Conservation (phyloP, 2,113 vertebrate species). For the Hypanus sabinus region DNA sequence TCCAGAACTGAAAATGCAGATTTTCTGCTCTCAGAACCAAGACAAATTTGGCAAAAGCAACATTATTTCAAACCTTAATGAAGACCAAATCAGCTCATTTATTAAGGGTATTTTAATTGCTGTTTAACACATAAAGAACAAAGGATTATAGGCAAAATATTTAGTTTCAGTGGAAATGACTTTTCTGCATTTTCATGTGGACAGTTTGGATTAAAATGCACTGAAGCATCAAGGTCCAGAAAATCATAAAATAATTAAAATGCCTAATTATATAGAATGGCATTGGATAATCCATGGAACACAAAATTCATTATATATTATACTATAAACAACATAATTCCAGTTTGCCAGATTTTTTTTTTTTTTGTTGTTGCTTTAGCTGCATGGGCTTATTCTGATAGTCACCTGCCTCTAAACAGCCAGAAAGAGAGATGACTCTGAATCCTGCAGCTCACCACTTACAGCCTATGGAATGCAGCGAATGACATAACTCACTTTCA, state of each 20-base stretch:
- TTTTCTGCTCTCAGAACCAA: not conserved
- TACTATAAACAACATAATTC: not conserved
- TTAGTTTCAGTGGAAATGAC: not conserved
- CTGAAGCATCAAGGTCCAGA: not conserved
- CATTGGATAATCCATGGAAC: not conserved
- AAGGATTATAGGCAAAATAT: not conserved
- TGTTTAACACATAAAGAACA: not conserved
- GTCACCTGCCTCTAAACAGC: not conserved
- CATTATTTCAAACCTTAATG: not conserved
- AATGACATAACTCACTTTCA: not conserved
- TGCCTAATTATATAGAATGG: not conserved
- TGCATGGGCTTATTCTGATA: not conserved
- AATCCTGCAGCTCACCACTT: not conserved
- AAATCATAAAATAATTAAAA: not conserved
- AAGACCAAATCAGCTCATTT: not conserved
- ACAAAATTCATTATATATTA: not conserved
- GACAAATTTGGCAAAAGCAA: not conserved
- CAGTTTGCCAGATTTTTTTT: not conserved
- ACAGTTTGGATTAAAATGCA: not conserved
- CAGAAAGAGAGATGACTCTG: not conserved
- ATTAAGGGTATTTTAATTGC: not conserved
- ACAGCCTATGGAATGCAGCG: not conserved
- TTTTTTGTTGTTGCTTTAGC: not conserved
- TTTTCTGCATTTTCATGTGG: not conserved
- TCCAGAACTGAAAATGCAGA: not conserved